Evolutionary conservation across 30 jellyfish, hydroid and myxozoan genomes (phyloP).

Genomic region (Aurelia aurita): DNA sequence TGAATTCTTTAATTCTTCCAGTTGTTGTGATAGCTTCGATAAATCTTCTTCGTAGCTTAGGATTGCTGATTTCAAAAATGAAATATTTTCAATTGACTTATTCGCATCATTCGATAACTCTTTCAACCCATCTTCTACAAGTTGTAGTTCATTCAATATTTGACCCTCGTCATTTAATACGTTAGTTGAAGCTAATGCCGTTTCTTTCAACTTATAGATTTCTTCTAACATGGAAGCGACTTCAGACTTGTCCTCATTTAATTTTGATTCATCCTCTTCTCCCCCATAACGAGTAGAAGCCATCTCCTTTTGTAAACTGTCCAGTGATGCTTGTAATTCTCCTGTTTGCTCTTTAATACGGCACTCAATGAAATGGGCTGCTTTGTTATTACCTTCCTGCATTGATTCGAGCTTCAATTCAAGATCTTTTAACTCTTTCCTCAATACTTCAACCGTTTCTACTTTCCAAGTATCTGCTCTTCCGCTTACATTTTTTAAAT

Average conservation of each 20-base stretch:
- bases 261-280: conserved; percentile 7
- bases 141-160: neutral
- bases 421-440: neutral
- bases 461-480: neutral
- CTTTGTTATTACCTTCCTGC: no score
- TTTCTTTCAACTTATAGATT: neutral
- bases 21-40: conserved; percentile 41
- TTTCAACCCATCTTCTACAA: neutral
- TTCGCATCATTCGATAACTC: neutral
- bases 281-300: neutral
- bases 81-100: neutral
- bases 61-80: conserved; percentile 3
- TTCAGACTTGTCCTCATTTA: neutral
- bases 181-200: neutral
- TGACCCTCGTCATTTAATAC: neutral
- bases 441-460: neutral
- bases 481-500: neutral
- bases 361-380: no score
- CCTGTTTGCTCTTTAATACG: neutral
- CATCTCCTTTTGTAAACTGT: no score
- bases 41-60: conserved; percentile 61
- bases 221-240: neutral
- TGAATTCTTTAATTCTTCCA: conserved; percentile 28
- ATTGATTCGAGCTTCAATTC: neutral
- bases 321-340: neutral